Percentiles rank a stretch among this genome's conserved stretches.
These are phyloP conservation scores for Muntiacus reevesi DNA, from an alignment of 2,113 vertebrate genomes.

Conservation along the genomic window DNA sequence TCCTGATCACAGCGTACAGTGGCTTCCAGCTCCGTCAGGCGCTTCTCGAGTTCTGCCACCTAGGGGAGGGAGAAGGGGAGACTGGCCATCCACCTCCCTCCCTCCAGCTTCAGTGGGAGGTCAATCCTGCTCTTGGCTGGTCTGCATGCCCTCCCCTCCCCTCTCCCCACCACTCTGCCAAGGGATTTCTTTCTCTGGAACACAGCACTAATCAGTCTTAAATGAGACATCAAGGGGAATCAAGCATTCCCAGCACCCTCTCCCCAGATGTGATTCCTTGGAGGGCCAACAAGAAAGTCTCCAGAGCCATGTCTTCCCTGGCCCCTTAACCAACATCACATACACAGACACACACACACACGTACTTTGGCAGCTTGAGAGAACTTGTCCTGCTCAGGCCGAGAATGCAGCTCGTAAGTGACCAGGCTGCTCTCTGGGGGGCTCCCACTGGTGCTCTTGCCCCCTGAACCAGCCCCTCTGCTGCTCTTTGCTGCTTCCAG, in stretches of 20 bases:
- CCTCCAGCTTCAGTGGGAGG: background rate
- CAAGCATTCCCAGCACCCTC: background rate
- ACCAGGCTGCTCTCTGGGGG: conserved; percentile 82
- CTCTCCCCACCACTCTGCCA: background rate
- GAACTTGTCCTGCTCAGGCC: conserved; percentile 94
- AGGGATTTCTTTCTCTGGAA: background rate
- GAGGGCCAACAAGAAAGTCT: background rate
- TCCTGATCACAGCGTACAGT: conserved; percentile 89
- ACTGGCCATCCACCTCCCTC: background rate
- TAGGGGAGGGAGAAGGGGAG: conserved; percentile 56
- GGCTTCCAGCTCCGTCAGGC: conserved; percentile 91
- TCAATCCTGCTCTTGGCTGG: background rate
- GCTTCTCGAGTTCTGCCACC: conserved; percentile 93
- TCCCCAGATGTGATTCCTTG: background rate
- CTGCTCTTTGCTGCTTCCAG: conserved; percentile 88
- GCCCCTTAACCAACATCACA: background rate
- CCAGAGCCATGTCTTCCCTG: background rate
- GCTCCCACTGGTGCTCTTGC: conserved; percentile 73
- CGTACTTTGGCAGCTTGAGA: conserved; percentile 91
- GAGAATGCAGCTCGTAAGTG: conserved; percentile 93
- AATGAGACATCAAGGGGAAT: background rate
- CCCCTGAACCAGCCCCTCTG: conserved; percentile 60
- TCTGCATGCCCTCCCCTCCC: background rate
- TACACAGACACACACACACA: background rate
- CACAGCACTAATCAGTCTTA: background rate